Percentiles rank a stretch among this genome's conserved stretches.
phyloP scores from a whole-genome alignment of 30 jellyfish, hydroid and myxozoan species.

The Aurelia aurita complex sp. Pacific region DNA sequence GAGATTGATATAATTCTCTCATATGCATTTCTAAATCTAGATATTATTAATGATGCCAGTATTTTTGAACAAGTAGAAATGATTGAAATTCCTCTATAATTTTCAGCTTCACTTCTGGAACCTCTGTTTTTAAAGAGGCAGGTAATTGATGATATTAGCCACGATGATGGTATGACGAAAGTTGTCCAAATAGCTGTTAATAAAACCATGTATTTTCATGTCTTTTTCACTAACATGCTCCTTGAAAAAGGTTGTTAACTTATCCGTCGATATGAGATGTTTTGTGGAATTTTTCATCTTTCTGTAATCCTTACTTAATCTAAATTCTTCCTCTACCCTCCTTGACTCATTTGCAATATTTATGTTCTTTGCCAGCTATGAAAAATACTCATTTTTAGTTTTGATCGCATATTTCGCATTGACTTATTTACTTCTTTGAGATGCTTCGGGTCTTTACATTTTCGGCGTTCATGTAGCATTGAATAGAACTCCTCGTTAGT shows the following conservation, averaged over 20 bases:
- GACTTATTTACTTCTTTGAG: not conserved
- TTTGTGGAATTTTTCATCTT: no score
- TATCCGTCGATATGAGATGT: conserved; percentile 24
- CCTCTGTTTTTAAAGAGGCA: conserved; percentile 9
- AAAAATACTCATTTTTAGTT: conserved; percentile 12
- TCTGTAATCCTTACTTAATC: conserved; percentile 14
- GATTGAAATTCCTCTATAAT: conserved; percentile 5
- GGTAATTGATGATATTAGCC: conserved; percentile 1
- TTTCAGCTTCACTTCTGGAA: conserved; percentile 25
- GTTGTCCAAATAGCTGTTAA: no score
- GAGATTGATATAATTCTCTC: conserved; percentile 2
- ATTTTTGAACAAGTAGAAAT: not conserved
- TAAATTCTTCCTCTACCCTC: conserved; percentile 12
- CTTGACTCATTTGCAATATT: conserved; percentile 23
- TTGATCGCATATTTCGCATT: not conserved
- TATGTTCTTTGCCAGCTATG: conserved; percentile 6
- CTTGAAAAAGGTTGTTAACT: conserved; percentile 12
- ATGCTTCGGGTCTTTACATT: no score
- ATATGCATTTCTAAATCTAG: conserved; percentile 11
- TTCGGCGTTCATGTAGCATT: no score
- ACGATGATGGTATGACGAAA: no score
- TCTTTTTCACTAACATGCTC: conserved; percentile 1
- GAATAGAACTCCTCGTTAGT: no score
- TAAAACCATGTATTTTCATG: not conserved
- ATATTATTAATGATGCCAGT: conserved; percentile 11